Evolutionary conservation across 2,888 invertebrate species (phyloP).

Genomic region (Drosophila austrosaltans): DNA sequence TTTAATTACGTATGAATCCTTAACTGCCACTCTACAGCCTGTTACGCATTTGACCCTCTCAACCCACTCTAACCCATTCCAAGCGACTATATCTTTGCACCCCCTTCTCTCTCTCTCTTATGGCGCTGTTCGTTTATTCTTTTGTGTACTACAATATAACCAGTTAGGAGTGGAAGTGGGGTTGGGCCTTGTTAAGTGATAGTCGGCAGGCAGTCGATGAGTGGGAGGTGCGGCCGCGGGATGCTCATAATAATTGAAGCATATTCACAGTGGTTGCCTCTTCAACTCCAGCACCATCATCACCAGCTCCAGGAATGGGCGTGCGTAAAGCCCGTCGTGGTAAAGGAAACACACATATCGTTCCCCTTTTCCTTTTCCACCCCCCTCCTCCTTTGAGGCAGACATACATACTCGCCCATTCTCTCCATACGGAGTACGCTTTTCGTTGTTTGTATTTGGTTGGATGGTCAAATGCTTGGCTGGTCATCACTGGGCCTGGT

Average conservation of each 20-base stretch:
- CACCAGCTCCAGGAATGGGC: constrained; percentile 20
- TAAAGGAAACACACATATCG: constrained; percentile 15
- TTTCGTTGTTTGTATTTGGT: constrained; percentile 72
- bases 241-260: constrained; percentile 75
- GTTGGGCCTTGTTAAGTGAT: constrained; percentile 46
- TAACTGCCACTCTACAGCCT: constrained; percentile 14
- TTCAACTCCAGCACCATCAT: constrained; percentile 1
- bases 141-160: constrained; percentile 21
- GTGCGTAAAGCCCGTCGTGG: constrained; percentile 36
- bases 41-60: constrained; percentile 14
- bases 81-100: neutral
- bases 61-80: constrained; percentile 3
- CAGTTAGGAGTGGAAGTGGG: constrained; percentile 28
- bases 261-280: constrained; percentile 62
- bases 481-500: constrained; percentile 45
- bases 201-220: constrained; percentile 44
- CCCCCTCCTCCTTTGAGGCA: neutral
- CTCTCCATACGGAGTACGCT: constrained; percentile 29
- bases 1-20: constrained; percentile 69
- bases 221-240: constrained; percentile 42
- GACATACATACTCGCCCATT: neutral
- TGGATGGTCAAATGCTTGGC: constrained; percentile 71
- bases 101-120: constrained; percentile 22
- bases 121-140: constrained; percentile 57
- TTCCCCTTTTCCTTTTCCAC: constrained; percentile 16